These are phyloP conservation scores for Holcopasites calliopsidis DNA, from an alignment of 1,140 invertebrate species.

Conservation along the genomic window DNA sequence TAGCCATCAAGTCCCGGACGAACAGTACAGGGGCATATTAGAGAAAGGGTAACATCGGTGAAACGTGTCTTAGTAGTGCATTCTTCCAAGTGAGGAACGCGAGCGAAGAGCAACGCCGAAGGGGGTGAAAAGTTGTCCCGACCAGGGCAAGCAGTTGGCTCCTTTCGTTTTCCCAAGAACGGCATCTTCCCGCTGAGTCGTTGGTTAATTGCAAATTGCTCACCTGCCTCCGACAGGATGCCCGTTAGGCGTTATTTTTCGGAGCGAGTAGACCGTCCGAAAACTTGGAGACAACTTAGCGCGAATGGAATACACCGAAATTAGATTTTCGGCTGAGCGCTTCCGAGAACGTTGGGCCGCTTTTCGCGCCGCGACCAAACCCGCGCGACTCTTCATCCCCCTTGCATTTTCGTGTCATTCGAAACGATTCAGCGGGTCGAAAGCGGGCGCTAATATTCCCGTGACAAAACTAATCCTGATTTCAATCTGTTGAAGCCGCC, in stretches of 20 bases:
- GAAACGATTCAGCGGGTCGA: constrained; percentile 19
- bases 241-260: background rate
- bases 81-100: too few relatives aligned
- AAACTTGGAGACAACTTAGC: constrained; percentile 1
- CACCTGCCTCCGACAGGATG: background rate
- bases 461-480: constrained; percentile 21
- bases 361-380: background rate
- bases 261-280: background rate
- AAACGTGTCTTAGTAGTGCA: too few relatives aligned
- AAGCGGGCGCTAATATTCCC: constrained; percentile 41
- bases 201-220: background rate
- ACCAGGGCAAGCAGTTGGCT: too few relatives aligned
- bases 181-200: background rate
- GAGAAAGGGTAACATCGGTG: too few relatives aligned
- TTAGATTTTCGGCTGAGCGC: constrained; percentile 35
- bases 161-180: background rate
- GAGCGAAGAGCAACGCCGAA: too few relatives aligned
- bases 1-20: too few relatives aligned
- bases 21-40: too few relatives aligned
- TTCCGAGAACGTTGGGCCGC: background rate
- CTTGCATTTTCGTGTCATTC: background rate
- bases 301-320: constrained; percentile 11
- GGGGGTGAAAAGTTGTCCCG: too few relatives aligned
- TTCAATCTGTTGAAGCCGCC: constrained; percentile 10
- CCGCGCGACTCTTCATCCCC: background rate